Evolutionary conservation across 2,113 vertebrate genomes (phyloP).

Genomic region (Cervus canadensis): DNA sequence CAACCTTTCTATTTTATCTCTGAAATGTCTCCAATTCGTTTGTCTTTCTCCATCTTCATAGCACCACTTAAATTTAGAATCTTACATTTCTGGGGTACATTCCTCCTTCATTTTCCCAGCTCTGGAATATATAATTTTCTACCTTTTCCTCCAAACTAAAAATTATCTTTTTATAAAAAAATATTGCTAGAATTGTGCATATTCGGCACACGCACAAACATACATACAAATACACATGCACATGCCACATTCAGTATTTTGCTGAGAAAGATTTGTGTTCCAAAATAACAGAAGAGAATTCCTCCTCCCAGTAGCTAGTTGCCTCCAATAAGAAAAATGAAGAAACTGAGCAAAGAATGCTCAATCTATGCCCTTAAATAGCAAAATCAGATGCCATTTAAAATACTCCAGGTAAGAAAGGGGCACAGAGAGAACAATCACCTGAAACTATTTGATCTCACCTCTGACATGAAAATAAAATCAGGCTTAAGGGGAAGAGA

Average conservation of each 20-base stretch:
- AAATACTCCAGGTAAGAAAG: background rate
- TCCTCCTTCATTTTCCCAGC: background rate
- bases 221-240: background rate
- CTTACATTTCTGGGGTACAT: background rate
- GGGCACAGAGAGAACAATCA: background rate
- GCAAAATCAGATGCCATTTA: background rate
- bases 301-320: background rate
- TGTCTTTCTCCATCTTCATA: background rate
- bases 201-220: background rate
- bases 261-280: background rate
- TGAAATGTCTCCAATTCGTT: background rate
- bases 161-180: background rate
- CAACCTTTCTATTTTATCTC: background rate
- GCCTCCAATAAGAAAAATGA: background rate
- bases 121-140: background rate
- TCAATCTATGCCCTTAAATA: background rate
- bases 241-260: background rate
- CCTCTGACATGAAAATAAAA: background rate
- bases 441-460: background rate
- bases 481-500: background rate
- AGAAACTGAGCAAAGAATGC: background rate
- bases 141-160: background rate
- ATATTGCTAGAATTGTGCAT: background rate
- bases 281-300: background rate
- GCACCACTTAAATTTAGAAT: background rate